Evolutionary conservation across 2,113 vertebrate genomes (phyloP).

Genomic region (Halichoeres trimaculatus): DNA sequence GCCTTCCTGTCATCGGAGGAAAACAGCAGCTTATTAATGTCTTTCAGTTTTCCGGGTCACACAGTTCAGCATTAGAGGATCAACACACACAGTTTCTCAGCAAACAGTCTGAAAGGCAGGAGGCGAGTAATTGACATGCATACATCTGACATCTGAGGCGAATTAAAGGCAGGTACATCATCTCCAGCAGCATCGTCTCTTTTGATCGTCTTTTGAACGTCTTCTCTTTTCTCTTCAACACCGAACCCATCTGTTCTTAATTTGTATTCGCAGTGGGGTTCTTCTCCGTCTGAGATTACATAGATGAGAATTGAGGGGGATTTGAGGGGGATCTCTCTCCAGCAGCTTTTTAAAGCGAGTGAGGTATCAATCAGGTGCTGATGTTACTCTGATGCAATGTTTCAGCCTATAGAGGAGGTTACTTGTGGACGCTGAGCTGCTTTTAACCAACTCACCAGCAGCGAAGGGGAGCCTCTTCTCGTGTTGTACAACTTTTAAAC

Average conservation of each 20-base stretch:
- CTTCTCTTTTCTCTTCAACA: slow-evolving; percentile 49
- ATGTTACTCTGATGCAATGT: slow-evolving; percentile 79
- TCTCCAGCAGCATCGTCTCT: slow-evolving; percentile 38
- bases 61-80: slow-evolving; percentile 23
- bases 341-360: slow-evolving; percentile 62
- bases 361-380: slow-evolving; percentile 78
- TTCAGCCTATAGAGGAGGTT: slow-evolving; percentile 52
- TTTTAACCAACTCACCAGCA: slow-evolving; percentile 34
- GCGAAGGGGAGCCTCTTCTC: neutral
- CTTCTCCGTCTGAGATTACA: slow-evolving; percentile 57
- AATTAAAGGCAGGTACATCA: slow-evolving; percentile 58
- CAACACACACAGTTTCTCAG: slow-evolving; percentile 15
- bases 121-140: slow-evolving; percentile 32
- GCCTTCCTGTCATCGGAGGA: slow-evolving; percentile 41
- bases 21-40: slow-evolving; percentile 38
- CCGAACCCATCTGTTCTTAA: slow-evolving; percentile 47
- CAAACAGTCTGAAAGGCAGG: slow-evolving; percentile 19
- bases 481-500: neutral
- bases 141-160: slow-evolving; percentile 21
- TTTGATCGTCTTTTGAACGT: slow-evolving; percentile 65
- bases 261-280: slow-evolving; percentile 66
- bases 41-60: slow-evolving; percentile 44
- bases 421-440: slow-evolving; percentile 39
- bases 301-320: slow-evolving; percentile 66
- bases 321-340: slow-evolving; percentile 59